phyloP scores from a whole-genome alignment of 2,797 vertebrate genomes.

The Molossus molossus region DNA sequence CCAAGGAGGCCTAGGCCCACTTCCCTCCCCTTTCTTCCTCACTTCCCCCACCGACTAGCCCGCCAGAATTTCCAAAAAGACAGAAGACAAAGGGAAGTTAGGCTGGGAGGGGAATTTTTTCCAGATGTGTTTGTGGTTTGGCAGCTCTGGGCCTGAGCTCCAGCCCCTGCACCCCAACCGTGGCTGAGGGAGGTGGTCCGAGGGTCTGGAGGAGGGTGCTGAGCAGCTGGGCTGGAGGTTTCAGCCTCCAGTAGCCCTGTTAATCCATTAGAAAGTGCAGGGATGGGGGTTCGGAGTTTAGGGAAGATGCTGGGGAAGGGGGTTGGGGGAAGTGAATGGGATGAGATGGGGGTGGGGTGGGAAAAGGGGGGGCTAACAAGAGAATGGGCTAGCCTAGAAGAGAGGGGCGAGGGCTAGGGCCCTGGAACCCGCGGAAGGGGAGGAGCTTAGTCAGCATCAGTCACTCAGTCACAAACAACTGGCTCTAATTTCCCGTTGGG shows the following conservation, averaged over 20 bases:
- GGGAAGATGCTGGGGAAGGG: neutral
- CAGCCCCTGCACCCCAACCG: conserved; percentile 51
- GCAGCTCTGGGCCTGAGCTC: conserved; percentile 75
- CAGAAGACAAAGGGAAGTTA: conserved; percentile 85
- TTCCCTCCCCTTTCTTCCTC: conserved; percentile 29
- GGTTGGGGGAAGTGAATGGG: neutral
- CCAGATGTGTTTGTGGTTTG: conserved; percentile 86
- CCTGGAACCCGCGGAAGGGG: neutral
- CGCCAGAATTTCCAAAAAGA: conserved; percentile 80
- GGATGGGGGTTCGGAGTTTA: neutral
- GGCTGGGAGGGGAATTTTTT: conserved; percentile 84
- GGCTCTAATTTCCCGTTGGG: conserved; percentile 84
- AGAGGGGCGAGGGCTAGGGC: neutral
- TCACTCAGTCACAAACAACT: conserved; percentile 72
- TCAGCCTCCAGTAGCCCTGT: neutral
- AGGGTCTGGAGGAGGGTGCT: neutral
- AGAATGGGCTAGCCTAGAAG: neutral
- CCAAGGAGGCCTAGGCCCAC: neutral
- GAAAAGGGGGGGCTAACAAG: neutral
- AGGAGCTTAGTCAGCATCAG: conserved; percentile 48
- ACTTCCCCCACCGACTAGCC: neutral
- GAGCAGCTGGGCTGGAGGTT: neutral
- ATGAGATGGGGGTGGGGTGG: neutral
- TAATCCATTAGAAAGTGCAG: neutral
- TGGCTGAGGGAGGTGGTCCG: conserved; percentile 5